A percentile compares a stretch with the other conserved stretches of the same genome.
Evolutionary conservation across 1,140 invertebrate species (phyloP).

Genomic region (Platorchestia sp.): DNA sequence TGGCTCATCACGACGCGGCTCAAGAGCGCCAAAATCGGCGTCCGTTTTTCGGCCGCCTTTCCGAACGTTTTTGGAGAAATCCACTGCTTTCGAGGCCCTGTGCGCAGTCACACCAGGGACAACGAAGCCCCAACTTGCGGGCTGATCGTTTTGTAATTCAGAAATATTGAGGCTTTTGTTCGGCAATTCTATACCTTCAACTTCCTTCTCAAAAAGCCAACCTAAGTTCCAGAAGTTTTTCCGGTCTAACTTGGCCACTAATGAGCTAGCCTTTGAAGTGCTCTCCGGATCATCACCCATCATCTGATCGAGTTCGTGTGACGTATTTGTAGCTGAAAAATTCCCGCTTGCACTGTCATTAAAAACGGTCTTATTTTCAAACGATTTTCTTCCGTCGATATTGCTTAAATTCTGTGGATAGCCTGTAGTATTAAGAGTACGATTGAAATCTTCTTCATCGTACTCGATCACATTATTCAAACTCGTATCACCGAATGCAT

Average conservation of each 20-base stretch:
- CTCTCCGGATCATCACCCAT: slow-evolving; percentile 24
- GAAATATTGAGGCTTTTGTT: background rate
- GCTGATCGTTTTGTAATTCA: slow-evolving; percentile 14
- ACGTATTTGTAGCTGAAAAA: background rate
- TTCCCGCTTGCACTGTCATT: background rate
- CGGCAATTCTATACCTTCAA: slow-evolving; percentile 2
- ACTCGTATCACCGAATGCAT: background rate
- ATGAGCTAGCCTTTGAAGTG: background rate
- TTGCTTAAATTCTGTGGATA: background rate
- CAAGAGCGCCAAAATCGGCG: background rate
- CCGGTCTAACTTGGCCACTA: slow-evolving; percentile 27
- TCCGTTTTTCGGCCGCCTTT: slow-evolving; percentile 21
- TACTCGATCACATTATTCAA: background rate
- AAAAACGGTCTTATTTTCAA: background rate
- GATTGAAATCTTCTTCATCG: background rate
- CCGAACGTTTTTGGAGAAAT: background rate
- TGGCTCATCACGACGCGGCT: slow-evolving; percentile 4
- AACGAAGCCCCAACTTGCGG: background rate
- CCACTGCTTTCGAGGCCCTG: background rate
- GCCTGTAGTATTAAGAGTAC: background rate
- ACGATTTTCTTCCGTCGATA: background rate
- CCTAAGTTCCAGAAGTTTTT: slow-evolving; percentile 49
- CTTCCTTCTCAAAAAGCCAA: slow-evolving; percentile 47
- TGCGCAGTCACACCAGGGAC: background rate
- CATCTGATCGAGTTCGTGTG: background rate